Conservation (phyloP, 1,140 invertebrate genomes). For the Cardiocondyla obscurior region DNA sequence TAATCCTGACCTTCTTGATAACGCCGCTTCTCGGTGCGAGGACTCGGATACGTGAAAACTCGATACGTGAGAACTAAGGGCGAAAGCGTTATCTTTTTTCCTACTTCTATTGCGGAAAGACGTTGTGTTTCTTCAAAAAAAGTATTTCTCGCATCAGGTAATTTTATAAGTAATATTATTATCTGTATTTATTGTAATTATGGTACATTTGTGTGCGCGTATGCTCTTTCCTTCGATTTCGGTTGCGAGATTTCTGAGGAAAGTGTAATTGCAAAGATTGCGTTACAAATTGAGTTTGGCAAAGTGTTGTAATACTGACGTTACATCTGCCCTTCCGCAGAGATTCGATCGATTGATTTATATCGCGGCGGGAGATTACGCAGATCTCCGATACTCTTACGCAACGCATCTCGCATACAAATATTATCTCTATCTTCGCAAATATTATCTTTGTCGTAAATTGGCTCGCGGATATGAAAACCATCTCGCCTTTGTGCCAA, state of each 20-base stretch:
- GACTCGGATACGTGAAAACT: neutral
- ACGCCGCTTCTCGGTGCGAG: neutral
- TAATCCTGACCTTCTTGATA: constrained; percentile 21
- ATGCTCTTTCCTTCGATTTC: neutral
- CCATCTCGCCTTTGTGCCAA: neutral
- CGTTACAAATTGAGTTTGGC: neutral
- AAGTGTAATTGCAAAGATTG: neutral
- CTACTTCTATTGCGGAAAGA: neutral
- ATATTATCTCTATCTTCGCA: constrained; percentile 45
- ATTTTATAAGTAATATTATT: neutral
- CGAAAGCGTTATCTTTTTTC: neutral
- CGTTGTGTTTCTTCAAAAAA: neutral
- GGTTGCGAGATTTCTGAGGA: neutral
- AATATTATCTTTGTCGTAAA: constrained; percentile 44
- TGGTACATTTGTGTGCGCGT: neutral
- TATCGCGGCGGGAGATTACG: neutral
- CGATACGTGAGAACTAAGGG: neutral
- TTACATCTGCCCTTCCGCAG: neutral
- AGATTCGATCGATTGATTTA: constrained; percentile 21
- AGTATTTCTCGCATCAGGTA: neutral
- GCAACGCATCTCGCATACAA: constrained; percentile 15
- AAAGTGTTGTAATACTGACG: neutral
- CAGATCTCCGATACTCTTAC: neutral
- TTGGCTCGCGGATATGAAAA: constrained; percentile 13
- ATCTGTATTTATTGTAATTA: neutral